These are phyloP conservation scores for Gambusia yucatana DNA, from an alignment of 2,797 vertebrate genomes.

Conservation along the genomic window DNA sequence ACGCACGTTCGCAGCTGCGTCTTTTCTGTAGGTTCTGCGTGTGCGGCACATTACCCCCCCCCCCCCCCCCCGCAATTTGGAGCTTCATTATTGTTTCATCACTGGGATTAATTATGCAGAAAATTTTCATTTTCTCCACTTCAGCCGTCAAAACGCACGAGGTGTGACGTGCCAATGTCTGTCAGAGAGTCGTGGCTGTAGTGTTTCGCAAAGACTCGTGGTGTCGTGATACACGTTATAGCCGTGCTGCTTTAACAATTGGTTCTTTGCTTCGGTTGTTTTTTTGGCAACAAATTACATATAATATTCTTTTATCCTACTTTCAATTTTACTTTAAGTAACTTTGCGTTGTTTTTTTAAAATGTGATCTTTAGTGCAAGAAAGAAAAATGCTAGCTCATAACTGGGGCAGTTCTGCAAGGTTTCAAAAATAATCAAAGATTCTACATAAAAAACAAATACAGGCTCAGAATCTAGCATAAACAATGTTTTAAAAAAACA, in stretches of 20 bases:
- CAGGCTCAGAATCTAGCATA: neutral
- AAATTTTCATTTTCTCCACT: slow-evolving; percentile 68
- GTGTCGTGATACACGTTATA: neutral
- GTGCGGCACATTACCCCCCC: slow-evolving; percentile 21
- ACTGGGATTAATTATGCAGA: slow-evolving; percentile 71
- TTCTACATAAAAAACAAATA: neutral
- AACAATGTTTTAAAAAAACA: neutral
- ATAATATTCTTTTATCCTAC: neutral
- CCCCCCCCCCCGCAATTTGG: slow-evolving; percentile 45
- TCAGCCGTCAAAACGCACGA: slow-evolving; percentile 36
- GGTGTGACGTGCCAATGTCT: slow-evolving; percentile 50
- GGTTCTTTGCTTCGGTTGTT: neutral
- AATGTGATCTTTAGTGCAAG: neutral
- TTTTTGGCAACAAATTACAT: neutral
- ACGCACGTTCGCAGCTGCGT: slow-evolving; percentile 49
- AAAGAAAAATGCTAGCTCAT: neutral
- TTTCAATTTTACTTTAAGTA: neutral
- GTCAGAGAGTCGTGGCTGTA: slow-evolving; percentile 31
- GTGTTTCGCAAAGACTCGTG: neutral
- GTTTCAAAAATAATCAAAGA: neutral
- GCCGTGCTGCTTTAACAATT: no score
- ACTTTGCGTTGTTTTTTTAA: neutral
- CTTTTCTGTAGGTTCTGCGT: slow-evolving; percentile 34
- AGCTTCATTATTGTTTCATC: slow-evolving; percentile 67
- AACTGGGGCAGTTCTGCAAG: neutral